These are phyloP conservation scores for Streptopelia turtur DNA, from an alignment of 2,797 vertebrate genomes.

Conservation along the genomic window DNA sequence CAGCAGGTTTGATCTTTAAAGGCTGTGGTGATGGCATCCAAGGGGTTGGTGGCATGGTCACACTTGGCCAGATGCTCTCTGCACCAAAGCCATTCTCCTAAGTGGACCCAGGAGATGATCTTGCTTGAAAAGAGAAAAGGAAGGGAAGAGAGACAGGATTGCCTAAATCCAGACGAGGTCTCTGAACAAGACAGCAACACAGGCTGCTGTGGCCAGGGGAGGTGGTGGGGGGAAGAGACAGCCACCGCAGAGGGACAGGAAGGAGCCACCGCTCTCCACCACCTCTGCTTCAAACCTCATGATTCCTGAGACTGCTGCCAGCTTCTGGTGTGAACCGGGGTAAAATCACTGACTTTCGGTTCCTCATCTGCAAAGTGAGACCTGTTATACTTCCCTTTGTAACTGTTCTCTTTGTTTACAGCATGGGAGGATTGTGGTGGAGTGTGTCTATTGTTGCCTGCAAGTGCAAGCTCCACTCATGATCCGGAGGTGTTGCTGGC, in stretches of 20 bases:
- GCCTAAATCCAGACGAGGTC: neutral
- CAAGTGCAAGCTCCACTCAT: rapidly evolving
- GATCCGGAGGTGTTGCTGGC: rapidly evolving
- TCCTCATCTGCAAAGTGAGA: neutral
- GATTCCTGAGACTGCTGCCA: neutral
- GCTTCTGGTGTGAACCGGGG: neutral
- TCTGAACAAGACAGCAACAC: rapidly evolving
- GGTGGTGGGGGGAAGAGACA: neutral
- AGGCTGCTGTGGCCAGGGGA: neutral
- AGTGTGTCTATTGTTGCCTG: rapidly evolving
- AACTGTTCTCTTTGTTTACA: neutral
- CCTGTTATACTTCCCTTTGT: neutral
- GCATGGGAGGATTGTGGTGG: rapidly evolving
- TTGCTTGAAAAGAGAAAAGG: neutral
- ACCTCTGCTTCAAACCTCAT: neutral
- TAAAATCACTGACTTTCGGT: neutral
- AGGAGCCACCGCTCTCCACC: neutral
- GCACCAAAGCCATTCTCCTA: neutral
- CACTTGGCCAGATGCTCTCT: neutral
- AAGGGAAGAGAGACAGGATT: neutral
- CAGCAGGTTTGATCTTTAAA: neutral
- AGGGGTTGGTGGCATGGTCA: neutral
- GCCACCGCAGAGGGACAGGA: neutral
- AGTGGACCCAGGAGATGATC: neutral
- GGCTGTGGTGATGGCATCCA: neutral